Percentiles rank a stretch among this genome's conserved stretches.
Conservation (phyloP, 2,113 vertebrate genomes). For the Chloropsis hardwickii region DNA sequence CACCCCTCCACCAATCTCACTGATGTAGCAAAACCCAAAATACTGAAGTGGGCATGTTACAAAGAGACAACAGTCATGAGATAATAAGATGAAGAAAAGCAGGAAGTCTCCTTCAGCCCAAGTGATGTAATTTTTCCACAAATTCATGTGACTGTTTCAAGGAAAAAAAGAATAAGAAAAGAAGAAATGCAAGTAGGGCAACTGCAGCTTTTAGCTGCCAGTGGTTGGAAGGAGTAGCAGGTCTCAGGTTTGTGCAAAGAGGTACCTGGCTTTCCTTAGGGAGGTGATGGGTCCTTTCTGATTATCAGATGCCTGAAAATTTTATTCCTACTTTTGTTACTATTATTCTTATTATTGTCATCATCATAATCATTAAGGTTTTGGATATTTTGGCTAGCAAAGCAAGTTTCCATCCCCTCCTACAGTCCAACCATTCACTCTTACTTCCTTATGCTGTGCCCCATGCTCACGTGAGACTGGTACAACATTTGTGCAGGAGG, state of each 20-base stretch:
- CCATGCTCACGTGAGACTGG: rapidly evolving
- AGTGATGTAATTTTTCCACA: constrained; percentile 22
- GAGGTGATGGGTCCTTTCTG: background rate
- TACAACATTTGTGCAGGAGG: background rate
- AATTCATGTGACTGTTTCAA: background rate
- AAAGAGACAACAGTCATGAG: background rate
- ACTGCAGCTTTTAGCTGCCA: background rate
- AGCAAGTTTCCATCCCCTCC: background rate
- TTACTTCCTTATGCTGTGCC: background rate
- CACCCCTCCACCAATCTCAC: background rate
- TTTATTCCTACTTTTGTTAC: background rate
- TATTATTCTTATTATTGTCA: background rate
- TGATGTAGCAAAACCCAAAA: background rate
- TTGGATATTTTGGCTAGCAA: background rate
- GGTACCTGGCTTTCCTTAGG: background rate
- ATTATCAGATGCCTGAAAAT: background rate
- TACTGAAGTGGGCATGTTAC: background rate
- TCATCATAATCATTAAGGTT: background rate
- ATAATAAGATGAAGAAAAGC: background rate
- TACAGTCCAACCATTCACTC: rapidly evolving
- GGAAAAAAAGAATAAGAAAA: background rate
- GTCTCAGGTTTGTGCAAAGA: background rate
- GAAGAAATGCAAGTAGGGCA: background rate
- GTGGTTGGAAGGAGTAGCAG: background rate
- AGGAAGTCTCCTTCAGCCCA: constrained; percentile 5